Base-by-base conservation (phyloP, 2,113 vertebrate species). In the Phyllopteryx taeniolatus region DNA sequence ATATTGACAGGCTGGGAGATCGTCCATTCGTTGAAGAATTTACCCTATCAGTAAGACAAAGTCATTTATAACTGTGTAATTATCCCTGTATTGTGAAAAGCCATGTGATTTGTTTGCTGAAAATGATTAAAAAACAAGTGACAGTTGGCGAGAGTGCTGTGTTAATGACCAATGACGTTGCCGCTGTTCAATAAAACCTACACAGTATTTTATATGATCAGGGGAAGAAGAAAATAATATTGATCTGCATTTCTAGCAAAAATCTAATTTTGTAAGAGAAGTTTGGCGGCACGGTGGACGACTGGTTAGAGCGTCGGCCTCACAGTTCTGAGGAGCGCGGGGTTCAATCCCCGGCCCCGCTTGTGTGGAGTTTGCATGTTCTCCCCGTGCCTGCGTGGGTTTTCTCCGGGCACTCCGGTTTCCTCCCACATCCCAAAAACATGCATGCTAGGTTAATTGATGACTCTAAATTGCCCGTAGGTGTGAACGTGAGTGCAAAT, bases 51-150 rank as follows among this genome's bases (percentile, higher is more conserved):
- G 79, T 72, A 77, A 67, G 76, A 73, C 63, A 79, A 78, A 91
- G 78, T 80, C 86, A 88, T 87, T 84, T 77, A 81, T 72, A 27
- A 27, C 73, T 67, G 72, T 85, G 76, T 84, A 83, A 87, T 88
- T 85, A 83, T 84, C 78, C 74, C 79, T 74, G 27, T 27, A 27
- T 27, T 27, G 27, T 27, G 27, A 27, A 27, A 27, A 27, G 27
- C 27, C 1, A 47, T 72, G 47, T 42, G 70, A 56, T 27, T 67
- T 67, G 69, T 39, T 64, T 64, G 54, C 12, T 43, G 57, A 75
- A 83, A 74, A 84, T 22, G 68, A 80, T 68, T 67, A 70, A 71
- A 74, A 74, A 80, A 53, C 49, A 3, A 39, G 35, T 39, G 35
- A 39, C 35, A 39, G 3, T 53, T 11, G 19, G 14, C 4, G 20